Percentiles rank a stretch among this genome's conserved stretches.
Conservation (phyloP, 2,888 invertebrate genomes). For the Eilema caniola region DNA sequence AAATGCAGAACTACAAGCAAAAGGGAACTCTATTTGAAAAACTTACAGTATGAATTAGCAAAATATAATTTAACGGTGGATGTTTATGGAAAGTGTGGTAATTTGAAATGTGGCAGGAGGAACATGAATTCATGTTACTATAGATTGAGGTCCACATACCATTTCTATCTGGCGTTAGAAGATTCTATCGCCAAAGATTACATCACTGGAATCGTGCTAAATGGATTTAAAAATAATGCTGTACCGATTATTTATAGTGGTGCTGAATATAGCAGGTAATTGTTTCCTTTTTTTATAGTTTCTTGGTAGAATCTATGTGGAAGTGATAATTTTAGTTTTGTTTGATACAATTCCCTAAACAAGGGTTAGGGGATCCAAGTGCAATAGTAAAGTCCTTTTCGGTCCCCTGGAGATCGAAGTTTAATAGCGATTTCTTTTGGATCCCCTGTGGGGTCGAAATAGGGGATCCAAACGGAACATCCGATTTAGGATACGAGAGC, state of each 20-base stretch:
- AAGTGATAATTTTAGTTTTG: too few relatives aligned
- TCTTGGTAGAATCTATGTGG: too few relatives aligned
- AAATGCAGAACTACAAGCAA: conserved; percentile 67
- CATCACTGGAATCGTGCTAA: conserved; percentile 81
- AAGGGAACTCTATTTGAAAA: conserved; percentile 65
- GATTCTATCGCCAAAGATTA: conserved; percentile 88
- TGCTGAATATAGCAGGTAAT: conserved; percentile 85
- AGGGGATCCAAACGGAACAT: too few relatives aligned
- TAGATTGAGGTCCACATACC: conserved; percentile 80
- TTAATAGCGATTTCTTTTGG: too few relatives aligned
- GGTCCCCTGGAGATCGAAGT: too few relatives aligned
- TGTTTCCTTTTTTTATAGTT: conserved; percentile 66
- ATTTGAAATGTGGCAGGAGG: conserved; percentile 61
- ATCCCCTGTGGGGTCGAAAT: too few relatives aligned
- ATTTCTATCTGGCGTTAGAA: conserved; percentile 91
- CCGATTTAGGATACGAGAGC: too few relatives aligned
- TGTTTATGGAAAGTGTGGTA: conserved; percentile 85
- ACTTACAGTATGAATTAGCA: conserved; percentile 76
- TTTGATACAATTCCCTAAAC: too few relatives aligned
- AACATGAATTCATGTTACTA: conserved; percentile 68
- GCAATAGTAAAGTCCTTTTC: too few relatives aligned
- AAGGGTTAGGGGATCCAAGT: too few relatives aligned
- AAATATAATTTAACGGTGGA: conserved; percentile 77
- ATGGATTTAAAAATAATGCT: conserved; percentile 85
- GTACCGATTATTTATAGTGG: conserved; percentile 90